Evolutionary conservation across 2,888 invertebrate genomes (phyloP), one percentile per base, ranked within the genome.

Genomic region (Entomobrya proxima): DNA sequence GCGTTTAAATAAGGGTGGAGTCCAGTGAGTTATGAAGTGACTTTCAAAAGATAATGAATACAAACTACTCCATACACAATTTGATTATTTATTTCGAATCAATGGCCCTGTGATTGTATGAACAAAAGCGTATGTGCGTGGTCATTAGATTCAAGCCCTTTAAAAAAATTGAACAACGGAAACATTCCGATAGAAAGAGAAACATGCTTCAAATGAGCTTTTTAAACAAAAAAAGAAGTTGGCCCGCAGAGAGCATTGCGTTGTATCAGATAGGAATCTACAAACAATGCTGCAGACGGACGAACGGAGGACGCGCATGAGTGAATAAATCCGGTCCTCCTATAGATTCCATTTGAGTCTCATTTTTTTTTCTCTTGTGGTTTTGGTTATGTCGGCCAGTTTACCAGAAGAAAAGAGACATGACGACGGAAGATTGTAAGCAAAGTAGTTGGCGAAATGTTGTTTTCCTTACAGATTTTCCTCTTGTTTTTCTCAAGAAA

Each of bases 1-100:
- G 74, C 79, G 79, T 85, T 85, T 75, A 64, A 67, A 75, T 18
- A 75, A 81, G 79, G 86, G 86, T 86, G 86, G 86, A 81, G 86
- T 27, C 32, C 44, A 86, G 69, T 81, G 86, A 86, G 77, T 86
- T 86, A 86, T 86, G 81, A 50, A 69, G 80, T 81, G 81, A 86
- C 44, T 86, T 69, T 75, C 44, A 35, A 27, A 78, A 64, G 72
- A 75, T 55, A 81, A 67, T 80, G 64, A 76, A 74, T 47, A 44
- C 24, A 76, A 55, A 40, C n/a, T 15, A n/a, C 7, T 55, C 6
- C 6, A 55, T 35, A 15, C 32, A 52, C 52, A 74, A n/a, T n/a
- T n/a, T 47, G 47, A 24, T 24, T 40, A 67, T 40, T 69, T 69
- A 64, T 64, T 24, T 32, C 47, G 69, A 69, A 44, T 69, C 44